Evolutionary conservation across 2,113 vertebrate species (phyloP).

Genomic region (Bos indicus): DNA sequence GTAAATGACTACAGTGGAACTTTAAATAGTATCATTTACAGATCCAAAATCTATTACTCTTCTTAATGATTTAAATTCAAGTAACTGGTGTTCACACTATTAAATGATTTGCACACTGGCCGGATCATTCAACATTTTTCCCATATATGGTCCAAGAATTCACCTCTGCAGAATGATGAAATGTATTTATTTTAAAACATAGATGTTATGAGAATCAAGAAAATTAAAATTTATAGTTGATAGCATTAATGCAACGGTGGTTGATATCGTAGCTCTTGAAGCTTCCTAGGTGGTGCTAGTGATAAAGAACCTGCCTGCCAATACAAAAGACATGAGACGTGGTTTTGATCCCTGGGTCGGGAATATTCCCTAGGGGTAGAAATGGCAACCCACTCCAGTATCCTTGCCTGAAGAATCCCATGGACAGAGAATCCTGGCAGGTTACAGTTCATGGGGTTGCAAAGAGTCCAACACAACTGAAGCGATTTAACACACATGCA

Average conservation of each 20-base stretch:
- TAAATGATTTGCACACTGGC: not conserved
- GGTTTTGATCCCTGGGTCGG: not conserved
- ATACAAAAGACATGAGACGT: not conserved
- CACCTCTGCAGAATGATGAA: not conserved
- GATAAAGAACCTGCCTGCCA: not conserved
- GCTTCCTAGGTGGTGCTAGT: not conserved
- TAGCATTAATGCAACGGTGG: not conserved
- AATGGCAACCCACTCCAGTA: not conserved
- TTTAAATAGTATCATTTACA: not conserved
- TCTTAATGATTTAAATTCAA: not conserved
- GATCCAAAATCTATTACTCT: not conserved
- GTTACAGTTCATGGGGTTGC: not conserved
- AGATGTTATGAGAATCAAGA: not conserved
- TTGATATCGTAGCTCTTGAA: not conserved
- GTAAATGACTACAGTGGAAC: not conserved
- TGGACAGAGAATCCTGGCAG: not conserved
- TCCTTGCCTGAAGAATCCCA: not conserved
- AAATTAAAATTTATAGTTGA: not conserved
- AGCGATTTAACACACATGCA: not conserved
- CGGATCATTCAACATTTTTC: not conserved
- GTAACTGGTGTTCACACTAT: not conserved
- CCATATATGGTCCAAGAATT: not conserved
- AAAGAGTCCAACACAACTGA: not conserved
- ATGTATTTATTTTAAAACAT: not conserved
- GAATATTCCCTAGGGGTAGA: not conserved